Percentiles rank a stretch among this genome's conserved stretches.
phyloP scores from a whole-genome alignment of 1,140 invertebrate genomes.

The Hylaeus volcanicus region DNA sequence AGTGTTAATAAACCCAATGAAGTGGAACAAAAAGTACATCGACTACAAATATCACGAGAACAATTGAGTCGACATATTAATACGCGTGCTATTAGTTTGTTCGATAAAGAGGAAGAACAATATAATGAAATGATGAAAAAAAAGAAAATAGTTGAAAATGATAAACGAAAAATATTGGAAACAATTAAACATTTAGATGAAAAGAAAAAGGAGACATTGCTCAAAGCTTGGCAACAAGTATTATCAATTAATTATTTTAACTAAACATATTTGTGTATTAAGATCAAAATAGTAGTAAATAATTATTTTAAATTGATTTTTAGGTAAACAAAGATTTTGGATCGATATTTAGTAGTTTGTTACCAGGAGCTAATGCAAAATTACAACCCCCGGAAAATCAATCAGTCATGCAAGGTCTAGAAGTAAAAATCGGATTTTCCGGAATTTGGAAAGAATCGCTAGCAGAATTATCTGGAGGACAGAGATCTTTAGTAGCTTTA shows the following conservation, averaged over 20 bases:
- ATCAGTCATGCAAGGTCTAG: conserved; percentile 91
- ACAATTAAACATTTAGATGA: conserved; percentile 94
- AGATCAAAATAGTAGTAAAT: conserved; percentile 70
- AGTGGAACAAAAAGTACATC: conserved; percentile 82
- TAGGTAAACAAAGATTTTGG: conserved; percentile 94
- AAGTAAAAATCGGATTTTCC: conserved; percentile 96
- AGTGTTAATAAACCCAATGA: conserved; percentile 74
- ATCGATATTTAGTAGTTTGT: conserved; percentile 95
- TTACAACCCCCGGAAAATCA: conserved; percentile 88
- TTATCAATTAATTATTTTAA: conserved; percentile 63
- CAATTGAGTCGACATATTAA: conserved; percentile 91
- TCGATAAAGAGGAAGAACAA: conserved; percentile 92
- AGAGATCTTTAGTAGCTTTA: conserved; percentile 97
- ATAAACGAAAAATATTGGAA: conserved; percentile 90
- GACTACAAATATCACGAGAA: conserved; percentile 85
- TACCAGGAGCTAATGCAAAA: conserved; percentile 94
- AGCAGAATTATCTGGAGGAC: conserved; percentile 97
- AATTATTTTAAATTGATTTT: conserved; percentile 32
- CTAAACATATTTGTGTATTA: conserved; percentile 1
- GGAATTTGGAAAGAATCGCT: conserved; percentile 98
- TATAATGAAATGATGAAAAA: conserved; percentile 91
- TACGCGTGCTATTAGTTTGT: conserved; percentile 91
- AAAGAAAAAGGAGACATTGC: conserved; percentile 91
- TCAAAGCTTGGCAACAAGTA: conserved; percentile 89
- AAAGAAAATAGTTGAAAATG: conserved; percentile 91